Base-by-base conservation (phyloP, 2,797 vertebrate species). In the Peromyscus aztecus region DNA sequence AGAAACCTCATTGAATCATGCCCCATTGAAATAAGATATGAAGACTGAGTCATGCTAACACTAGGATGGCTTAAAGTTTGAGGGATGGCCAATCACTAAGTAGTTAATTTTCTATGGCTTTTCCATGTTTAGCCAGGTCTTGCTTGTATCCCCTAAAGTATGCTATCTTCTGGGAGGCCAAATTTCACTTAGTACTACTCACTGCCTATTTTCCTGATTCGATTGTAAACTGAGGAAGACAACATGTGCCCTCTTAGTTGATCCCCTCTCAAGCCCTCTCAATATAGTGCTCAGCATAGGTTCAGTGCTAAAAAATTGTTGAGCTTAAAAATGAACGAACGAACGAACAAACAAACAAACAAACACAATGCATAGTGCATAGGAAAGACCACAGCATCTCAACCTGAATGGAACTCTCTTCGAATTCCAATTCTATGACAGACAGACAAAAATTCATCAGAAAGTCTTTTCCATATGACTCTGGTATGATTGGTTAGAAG, bases 401-500 rank as follows among this genome's bases (percentile, higher is more conserved):
- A 91, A 84, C 85, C 24, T n/a, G 37, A 49, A n/a, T 85, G 46
- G 76, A 43, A 4, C 2, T 80, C 34, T 14, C 40, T 75, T 82
- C 43, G 31, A 90, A 91, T 86, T 89, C 11, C 46, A 63, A 46
- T 76, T 55, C 3, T 76, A 81, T 4, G 21, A 43, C 27, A 86
- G 65, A 49, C 21, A 89, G 80, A 40, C 34, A 85, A 75, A 29
- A 75, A 82, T 59, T 78, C 92, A 86, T 13, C 4, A 77, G 40
- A 84, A 92, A 89, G 21, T 37, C 23, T 6, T 84, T 40, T 83
- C 86, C 2, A 9, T 77, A 43, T 95, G 77, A 10, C 46, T 83
- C 23, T 94, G 86, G 43, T 8, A 90, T 89, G 21, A 78, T 89
- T 94, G 69, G 14, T 77, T 81, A 88, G 19, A 91, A 34, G 34